Percentiles rank a stretch among this genome's conserved stretches.
phyloP scores from a whole-genome alignment of 1,140 invertebrate genomes.

The Macrobrachium nipponense region DNA sequence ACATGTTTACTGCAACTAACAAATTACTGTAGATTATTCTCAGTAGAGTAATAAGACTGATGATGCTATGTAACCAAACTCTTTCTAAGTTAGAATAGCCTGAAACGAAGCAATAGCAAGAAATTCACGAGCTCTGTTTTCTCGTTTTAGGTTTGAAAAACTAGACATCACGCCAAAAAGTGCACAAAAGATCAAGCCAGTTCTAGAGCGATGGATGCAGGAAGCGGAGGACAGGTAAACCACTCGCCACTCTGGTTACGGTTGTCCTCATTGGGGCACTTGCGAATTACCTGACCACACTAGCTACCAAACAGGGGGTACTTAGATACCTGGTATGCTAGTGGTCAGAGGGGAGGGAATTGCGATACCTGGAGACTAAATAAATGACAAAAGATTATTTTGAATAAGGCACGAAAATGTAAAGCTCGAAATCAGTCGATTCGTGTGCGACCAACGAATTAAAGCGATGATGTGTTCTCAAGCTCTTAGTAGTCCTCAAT shows the following conservation, averaged over 20 bases:
- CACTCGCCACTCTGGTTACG: constrained; percentile 59
- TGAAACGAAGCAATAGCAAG: constrained; percentile 55
- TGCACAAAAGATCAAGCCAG: constrained; percentile 98
- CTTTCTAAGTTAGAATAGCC: constrained; percentile 57
- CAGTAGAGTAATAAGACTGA: constrained; percentile 49
- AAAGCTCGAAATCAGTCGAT: too few relatives aligned
- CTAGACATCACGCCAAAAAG: constrained; percentile 99
- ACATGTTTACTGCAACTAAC: constrained; percentile 58
- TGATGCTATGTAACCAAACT: constrained; percentile 46
- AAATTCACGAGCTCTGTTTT: constrained; percentile 62
- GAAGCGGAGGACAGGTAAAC: constrained; percentile 93
- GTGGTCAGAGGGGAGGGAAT: background rate
- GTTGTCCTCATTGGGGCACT: constrained; percentile 37
- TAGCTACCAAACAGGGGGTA: constrained; percentile 26
- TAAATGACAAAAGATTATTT: too few relatives aligned
- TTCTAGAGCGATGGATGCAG: constrained; percentile 97
- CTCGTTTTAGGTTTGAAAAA: constrained; percentile 92
- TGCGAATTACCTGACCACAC: constrained; percentile 17
- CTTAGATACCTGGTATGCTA: constrained; percentile 21
- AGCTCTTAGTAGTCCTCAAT: too few relatives aligned
- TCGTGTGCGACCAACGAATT: too few relatives aligned
- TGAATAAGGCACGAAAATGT: too few relatives aligned
- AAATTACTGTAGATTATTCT: constrained; percentile 50
- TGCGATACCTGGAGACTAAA: too few relatives aligned
- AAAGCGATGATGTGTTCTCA: too few relatives aligned